Evolutionary conservation across 1,140 invertebrate genomes (phyloP).

Genomic region (Drosophila yakuba): DNA sequence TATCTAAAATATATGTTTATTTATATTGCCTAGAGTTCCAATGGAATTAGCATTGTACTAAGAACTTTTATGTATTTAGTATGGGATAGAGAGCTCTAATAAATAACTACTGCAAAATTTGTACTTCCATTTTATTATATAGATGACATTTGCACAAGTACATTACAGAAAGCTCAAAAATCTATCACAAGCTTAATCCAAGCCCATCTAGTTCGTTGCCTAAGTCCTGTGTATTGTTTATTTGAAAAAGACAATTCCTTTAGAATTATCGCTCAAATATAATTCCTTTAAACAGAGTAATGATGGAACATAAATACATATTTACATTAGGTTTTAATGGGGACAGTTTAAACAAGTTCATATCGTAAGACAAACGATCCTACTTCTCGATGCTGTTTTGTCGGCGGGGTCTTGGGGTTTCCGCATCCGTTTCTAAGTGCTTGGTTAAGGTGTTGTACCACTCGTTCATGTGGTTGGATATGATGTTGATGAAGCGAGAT

Average conservation of each 20-base stretch:
- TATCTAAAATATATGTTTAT: too few species aligned
- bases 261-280: constrained; percentile 28
- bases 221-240: constrained; percentile 8
- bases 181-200: constrained; percentile 26
- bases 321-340: constrained; percentile 51
- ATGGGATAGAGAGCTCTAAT: background rate
- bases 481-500: constrained; percentile 65
- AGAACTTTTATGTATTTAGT: too few species aligned
- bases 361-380: background rate
- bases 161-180: background rate
- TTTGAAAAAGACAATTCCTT: constrained; percentile 17
- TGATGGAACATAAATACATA: constrained; percentile 60
- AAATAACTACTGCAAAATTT: background rate
- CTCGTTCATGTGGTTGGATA: constrained; percentile 72
- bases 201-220: constrained; percentile 17
- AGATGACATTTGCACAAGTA: background rate
- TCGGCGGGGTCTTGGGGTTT: background rate
- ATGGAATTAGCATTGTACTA: background rate
- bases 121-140: background rate
- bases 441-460: constrained; percentile 77
- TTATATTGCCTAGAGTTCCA: too few species aligned
- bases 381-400: constrained; percentile 43
- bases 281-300: constrained; percentile 1
- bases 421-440: constrained; percentile 51
- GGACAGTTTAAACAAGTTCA: background rate